Conservation (phyloP, 2,113 vertebrate genomes). For the Ceratotherium simum region DNA sequence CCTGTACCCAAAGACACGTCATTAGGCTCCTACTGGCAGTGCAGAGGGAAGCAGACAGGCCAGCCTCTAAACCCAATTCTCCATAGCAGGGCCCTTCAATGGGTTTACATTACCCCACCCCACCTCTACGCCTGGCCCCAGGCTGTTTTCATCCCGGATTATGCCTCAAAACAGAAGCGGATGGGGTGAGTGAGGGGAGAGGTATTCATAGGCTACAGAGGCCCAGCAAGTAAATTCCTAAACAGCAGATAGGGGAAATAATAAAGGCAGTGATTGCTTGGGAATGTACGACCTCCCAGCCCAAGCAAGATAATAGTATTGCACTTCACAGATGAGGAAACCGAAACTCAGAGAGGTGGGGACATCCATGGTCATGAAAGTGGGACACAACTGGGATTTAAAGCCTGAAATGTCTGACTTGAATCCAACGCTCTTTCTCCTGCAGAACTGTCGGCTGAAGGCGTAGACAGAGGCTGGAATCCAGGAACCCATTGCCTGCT, state of each 20-base stretch:
- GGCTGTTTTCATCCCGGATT: fast-evolving
- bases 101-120: neutral
- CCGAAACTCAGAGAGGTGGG: neutral
- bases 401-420: neutral
- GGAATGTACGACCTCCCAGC: neutral
- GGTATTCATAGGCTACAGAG: neutral
- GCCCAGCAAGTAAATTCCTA: neutral
- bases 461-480: neutral
- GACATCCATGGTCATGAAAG: neutral
- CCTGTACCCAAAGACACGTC: neutral
- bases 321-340: neutral
- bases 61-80: neutral
- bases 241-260: neutral
- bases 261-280: neutral
- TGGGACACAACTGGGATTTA: neutral
- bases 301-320: neutral
- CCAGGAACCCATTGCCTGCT: neutral
- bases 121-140: neutral
- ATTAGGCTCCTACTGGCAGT: neutral
- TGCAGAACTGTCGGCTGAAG: neutral
- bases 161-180: neutral
- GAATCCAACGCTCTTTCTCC: neutral
- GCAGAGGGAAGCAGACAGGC: neutral
- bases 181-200: neutral
- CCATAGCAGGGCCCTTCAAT: neutral